phyloP scores from a whole-genome alignment of 2,797 vertebrate genomes.

The Onychomys arenicola region DNA sequence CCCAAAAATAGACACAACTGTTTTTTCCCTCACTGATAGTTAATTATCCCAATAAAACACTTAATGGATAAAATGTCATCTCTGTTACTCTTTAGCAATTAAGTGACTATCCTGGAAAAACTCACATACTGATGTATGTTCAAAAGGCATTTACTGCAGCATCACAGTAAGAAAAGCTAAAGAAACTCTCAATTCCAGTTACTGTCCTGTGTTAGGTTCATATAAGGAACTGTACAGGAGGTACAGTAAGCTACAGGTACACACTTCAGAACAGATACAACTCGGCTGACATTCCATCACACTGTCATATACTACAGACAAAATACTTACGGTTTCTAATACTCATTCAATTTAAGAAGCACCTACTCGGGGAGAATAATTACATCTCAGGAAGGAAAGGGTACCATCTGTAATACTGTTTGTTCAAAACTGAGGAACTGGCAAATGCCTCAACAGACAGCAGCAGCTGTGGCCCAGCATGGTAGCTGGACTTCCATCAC shows the following conservation, averaged over 20 bases:
- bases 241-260: background rate
- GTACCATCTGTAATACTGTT: background rate
- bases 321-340: background rate
- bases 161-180: background rate
- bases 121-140: background rate
- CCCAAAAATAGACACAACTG: background rate
- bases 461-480: background rate
- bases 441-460: background rate
- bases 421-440: background rate
- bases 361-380: background rate
- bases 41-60: slow-evolving; percentile 32
- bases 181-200: background rate
- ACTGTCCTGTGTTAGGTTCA: background rate
- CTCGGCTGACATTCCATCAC: background rate
- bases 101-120: background rate
- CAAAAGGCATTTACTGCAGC: background rate
- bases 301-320: background rate
- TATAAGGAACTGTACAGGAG: background rate
- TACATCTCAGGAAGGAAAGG: background rate
- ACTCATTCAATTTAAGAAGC: background rate
- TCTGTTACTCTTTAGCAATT: slow-evolving; percentile 9
- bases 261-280: background rate
- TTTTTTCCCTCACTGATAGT: background rate
- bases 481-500: background rate
- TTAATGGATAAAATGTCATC: slow-evolving; percentile 1